Percentiles rank a stretch among this genome's conserved stretches.
These are phyloP conservation scores for Gastracanthus pulcherrimus DNA, from an alignment of 2,888 invertebrate species.

Conservation along the genomic window DNA sequence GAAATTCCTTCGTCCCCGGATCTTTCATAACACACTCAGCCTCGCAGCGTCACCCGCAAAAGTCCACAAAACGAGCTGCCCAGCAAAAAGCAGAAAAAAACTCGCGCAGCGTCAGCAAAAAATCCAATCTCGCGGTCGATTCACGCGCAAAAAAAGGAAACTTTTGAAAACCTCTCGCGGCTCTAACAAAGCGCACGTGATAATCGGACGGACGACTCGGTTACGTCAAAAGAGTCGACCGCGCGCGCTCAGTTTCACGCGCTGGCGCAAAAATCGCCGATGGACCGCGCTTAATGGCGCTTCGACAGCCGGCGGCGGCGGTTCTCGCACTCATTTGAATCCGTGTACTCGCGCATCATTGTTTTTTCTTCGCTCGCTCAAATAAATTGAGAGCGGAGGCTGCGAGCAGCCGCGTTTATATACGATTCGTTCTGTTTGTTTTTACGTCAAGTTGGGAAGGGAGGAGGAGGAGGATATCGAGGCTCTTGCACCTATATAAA, in stretches of 20 bases:
- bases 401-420: not conserved
- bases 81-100: not conserved
- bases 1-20: not conserved
- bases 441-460: not conserved
- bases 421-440: conserved; percentile 26
- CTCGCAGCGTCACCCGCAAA: not conserved
- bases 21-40: not conserved
- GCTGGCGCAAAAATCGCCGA: not conserved
- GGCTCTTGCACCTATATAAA: conserved; percentile 34
- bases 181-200: not conserved
- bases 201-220: not conserved
- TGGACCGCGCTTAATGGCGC: conserved; percentile 21
- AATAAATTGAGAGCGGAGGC: conserved; percentile 16
- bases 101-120: not conserved
- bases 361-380: conserved; percentile 6
- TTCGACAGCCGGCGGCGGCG: conserved; percentile 11
- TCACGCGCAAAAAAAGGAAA: not conserved
- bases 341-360: not conserved
- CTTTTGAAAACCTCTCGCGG: not conserved
- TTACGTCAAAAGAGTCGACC: not conserved
- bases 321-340: conserved; percentile 10
- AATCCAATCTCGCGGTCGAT: conserved; percentile 12
- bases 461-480: not conserved
- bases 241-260: not conserved
- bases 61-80: no score